Evolutionary conservation across 2,113 vertebrate genomes (phyloP).

Genomic region (Pagrus major): DNA sequence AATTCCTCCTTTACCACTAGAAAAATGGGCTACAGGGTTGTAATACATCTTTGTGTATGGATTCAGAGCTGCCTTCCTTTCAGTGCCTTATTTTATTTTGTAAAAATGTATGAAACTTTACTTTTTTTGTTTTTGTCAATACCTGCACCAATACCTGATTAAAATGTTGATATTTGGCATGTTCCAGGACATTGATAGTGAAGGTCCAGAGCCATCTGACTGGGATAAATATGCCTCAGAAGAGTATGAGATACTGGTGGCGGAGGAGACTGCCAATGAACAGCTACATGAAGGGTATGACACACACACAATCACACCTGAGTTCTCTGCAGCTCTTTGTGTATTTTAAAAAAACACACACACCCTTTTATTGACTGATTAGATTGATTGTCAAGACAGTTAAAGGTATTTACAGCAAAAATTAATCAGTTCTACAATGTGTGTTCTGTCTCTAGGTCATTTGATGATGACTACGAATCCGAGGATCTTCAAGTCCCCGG

Average conservation of each 20-base stretch:
- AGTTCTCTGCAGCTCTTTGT: not conserved
- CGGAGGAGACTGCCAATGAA: constrained; percentile 95
- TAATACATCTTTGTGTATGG: not conserved
- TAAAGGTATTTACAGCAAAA: not conserved
- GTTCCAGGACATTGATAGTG: constrained; percentile 91
- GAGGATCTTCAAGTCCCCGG: constrained; percentile 90
- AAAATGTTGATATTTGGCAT: constrained; percentile 15
- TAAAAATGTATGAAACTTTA: not conserved
- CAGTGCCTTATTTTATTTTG: not conserved
- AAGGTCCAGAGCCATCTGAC: constrained; percentile 95
- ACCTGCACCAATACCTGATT: too few species aligned
- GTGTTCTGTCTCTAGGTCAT: constrained; percentile 88
- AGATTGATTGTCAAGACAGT: not conserved
- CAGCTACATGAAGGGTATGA: constrained; percentile 94
- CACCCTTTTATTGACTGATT: too few species aligned
- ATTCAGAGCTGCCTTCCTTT: not conserved
- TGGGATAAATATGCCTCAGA: constrained; percentile 98
- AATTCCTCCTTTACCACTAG: not conserved
- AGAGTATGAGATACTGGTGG: constrained; percentile 97
- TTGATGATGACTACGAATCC: constrained; percentile 95
- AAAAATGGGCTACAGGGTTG: not conserved
- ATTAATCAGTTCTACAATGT: constrained; percentile 15
- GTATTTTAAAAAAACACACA: not conserved
- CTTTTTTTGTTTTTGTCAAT: not conserved
- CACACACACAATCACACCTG: not conserved